These are phyloP conservation scores for Hedya salicella DNA, from an alignment of 2,888 invertebrate species.

Conservation along the genomic window DNA sequence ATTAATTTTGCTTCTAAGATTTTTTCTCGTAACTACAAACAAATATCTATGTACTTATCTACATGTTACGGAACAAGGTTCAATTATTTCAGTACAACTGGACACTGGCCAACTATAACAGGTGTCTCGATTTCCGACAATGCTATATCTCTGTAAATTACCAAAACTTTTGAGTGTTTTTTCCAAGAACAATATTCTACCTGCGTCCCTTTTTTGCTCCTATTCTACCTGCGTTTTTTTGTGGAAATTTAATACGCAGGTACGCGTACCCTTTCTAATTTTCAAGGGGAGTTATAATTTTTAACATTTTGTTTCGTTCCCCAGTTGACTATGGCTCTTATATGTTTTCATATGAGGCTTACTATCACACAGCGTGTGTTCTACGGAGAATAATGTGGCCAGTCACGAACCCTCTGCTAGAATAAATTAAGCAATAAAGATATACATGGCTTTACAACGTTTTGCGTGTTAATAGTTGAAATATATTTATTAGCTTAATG, in stretches of 20 bases:
- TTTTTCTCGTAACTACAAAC: neutral
- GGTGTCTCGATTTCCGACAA: conserved; percentile 20
- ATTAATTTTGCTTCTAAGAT: neutral
- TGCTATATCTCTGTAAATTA: conserved; percentile 13
- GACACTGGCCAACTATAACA: conserved; percentile 26
- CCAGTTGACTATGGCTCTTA: conserved; percentile 1
- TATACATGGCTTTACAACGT: conserved; percentile 22
- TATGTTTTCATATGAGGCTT: neutral
- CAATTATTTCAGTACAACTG: conserved; percentile 28
- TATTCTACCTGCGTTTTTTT: conserved; percentile 39
- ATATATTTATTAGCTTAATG: conserved; percentile 11
- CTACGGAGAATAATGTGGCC: conserved; percentile 22
- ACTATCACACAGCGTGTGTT: neutral
- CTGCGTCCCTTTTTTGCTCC: conserved; percentile 38
- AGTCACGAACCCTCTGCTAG: conserved; percentile 31
- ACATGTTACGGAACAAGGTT: conserved; percentile 14
- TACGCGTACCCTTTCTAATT: conserved; percentile 39
- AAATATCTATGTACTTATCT: neutral
- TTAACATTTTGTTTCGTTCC: neutral
- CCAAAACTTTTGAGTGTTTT: conserved; percentile 15
- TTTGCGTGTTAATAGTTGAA: conserved; percentile 19
- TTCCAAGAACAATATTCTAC: conserved; percentile 25
- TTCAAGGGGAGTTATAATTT: conserved; percentile 28
- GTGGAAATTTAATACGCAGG: conserved; percentile 27
- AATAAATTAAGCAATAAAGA: conserved; percentile 33